phyloP scores from a whole-genome alignment of 2,113 vertebrate species.

The Castor canadensis region DNA sequence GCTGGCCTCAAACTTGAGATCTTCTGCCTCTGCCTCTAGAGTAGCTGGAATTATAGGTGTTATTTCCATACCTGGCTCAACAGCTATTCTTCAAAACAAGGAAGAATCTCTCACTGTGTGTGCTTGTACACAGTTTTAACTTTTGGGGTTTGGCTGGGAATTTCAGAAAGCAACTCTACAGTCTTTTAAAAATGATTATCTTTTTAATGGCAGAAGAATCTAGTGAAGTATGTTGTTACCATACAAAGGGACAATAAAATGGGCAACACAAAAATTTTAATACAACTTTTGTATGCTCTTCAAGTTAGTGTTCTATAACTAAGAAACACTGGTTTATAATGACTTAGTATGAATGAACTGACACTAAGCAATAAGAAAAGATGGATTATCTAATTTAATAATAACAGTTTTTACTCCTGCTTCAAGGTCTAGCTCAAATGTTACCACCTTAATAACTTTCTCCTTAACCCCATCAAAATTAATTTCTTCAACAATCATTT shows the following conservation, averaged over 20 bases:
- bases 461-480: neutral
- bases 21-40: no score
- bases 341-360: neutral
- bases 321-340: neutral
- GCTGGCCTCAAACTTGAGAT: no score
- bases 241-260: neutral
- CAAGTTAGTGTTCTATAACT: neutral
- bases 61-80: no score
- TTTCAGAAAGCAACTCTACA: neutral
- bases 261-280: neutral
- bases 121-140: neutral
- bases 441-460: slow-evolving; percentile 21
- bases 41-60: no score
- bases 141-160: neutral
- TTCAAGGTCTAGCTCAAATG: neutral
- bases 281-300: neutral
- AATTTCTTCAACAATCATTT: neutral
- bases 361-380: neutral
- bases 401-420: slow-evolving; percentile 13
- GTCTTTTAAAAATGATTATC: neutral
- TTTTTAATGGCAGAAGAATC: neutral
- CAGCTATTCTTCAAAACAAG: neutral
- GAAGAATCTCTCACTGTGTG: neutral
- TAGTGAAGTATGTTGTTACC: neutral
- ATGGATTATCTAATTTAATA: slow-evolving; percentile 35